Evolutionary conservation across 2,888 invertebrate genomes (phyloP), one percentile per base, ranked within the genome.

Genomic region (Pilophorus perplexus): DNA sequence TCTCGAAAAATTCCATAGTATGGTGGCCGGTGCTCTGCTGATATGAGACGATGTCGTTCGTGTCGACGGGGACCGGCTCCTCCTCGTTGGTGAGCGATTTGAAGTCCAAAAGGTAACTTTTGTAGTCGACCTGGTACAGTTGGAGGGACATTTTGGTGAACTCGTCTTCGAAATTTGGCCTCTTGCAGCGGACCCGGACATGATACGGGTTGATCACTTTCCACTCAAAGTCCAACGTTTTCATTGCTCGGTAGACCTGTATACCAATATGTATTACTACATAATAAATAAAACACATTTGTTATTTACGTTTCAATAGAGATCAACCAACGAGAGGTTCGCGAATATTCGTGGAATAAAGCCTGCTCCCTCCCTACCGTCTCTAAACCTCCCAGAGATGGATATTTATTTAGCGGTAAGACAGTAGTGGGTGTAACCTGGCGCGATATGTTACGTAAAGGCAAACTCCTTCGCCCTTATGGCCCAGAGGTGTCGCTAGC

Each of bases 1-100:
- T 99, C 81, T 99, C 99, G 76, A 99, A 99, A 81, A 99, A 99
- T 80, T 99, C 98, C 92, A 99, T 95, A 1, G 98, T 98, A 78
- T 96, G 95, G 76, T 98, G 96, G n/a, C 74, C 72, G 23, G 48
- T 78, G 52, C 52, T 33, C 74, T 71, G 76, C 69, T 69, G 77
- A 72, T 52, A 78, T 74, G 28, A 78, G 75, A n/a, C 73, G 69
- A 67, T 74, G 70, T 64, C 71, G 27, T 75, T 73, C 73, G 78
- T 42, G 50, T 54, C 68, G 5, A 69, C 46, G 20, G 65, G 60
- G 23, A 68, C 66, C 12, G 70, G 70, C 64, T 75, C 75, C 60
- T 78, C 77, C 68, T 80, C 79, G 69, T 77, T 79, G 68, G 79
- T 80, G 57, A 85, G 77, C 67, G 96, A 97, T 79, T 99, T 99